Percentiles rank a stretch among this genome's conserved stretches.
Conservation (phyloP, 2,888 invertebrate genomes). For the Trichacis sp. region DNA sequence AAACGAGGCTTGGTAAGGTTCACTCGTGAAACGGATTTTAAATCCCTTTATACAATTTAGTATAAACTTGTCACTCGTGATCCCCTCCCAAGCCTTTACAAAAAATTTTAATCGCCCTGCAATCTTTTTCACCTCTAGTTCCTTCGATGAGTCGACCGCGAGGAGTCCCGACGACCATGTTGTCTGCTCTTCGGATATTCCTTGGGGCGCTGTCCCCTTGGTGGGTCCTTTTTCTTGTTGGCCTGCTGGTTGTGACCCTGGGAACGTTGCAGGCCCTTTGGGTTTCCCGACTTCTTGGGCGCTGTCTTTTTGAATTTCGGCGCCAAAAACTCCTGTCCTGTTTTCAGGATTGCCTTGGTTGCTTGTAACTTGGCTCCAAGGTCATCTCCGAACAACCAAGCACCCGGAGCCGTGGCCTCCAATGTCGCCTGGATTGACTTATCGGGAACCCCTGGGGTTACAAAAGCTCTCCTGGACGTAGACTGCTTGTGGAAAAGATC, state of each 20-base stretch:
- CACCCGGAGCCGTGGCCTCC: slow-evolving; percentile 17
- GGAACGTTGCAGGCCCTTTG: slow-evolving; percentile 11
- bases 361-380: slow-evolving; percentile 16
- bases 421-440: slow-evolving; percentile 18
- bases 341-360: slow-evolving; percentile 17
- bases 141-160: no score
- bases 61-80: no score
- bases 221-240: slow-evolving; percentile 4
- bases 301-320: neutral
- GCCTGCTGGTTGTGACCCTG: slow-evolving; percentile 19
- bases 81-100: no score
- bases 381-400: slow-evolving; percentile 18
- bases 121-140: no score
- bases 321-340: slow-evolving; percentile 13
- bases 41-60: neutral
- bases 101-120: no score
- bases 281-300: slow-evolving; percentile 21
- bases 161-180: neutral
- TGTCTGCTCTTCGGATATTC: neutral
- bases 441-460: slow-evolving; percentile 14
- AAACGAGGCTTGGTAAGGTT: neutral
- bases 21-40: neutral
- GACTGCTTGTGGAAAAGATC: slow-evolving; percentile 17
- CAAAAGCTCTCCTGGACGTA: slow-evolving; percentile 16
- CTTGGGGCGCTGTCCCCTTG: neutral